Base-by-base conservation (phyloP, 2,888 invertebrate species). In the Neoitamus cyanurus region DNA sequence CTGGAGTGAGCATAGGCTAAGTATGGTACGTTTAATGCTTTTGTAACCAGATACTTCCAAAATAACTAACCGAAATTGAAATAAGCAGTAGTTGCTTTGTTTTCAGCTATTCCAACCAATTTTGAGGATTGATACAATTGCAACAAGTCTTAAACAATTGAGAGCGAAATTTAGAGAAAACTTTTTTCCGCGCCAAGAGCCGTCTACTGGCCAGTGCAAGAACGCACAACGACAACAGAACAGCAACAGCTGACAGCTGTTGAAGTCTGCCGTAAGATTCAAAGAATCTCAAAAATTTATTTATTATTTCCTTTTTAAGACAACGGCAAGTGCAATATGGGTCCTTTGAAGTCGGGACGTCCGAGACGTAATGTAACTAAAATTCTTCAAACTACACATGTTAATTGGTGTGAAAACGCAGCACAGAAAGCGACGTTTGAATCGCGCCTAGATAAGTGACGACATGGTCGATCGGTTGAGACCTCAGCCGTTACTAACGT, bases 311-410 rank as follows among this genome's bases (percentile, higher is more conserved):
- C 42, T 36, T 34, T 48, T 34, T 58, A 78, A 58, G 11, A 4
- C 34, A 58, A 48, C 1, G 31, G n/a, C 0, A 5, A 25, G 25
- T 78, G 31, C 48, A 78, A 48, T 30, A 78, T 78, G 78, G 78
- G 25, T 48, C 58, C 28, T 11, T 5, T 31, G 11, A 78, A 48
- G 30, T 2, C 30, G 34, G 34, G 30, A n/a, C 48, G 78, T 15
- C 48, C 30, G 31, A 78, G n/a, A 48, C 78, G 34, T 9, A 78
- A 31, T 78, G 78, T 78, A 78, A 78, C 28, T 48, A 78, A 31
- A n/a, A n/a, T 31, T 58, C 25, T 15, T 28, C 25, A n/a, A 34
- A 25, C 13, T 37, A 9, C 3, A 25, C 28, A 20, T 20, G 20
- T 42, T 25, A 75, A 36, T 20, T 37, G 25, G 20, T 28, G 25